phyloP scores from a whole-genome alignment of 2,888 invertebrate species.

The Lasioglossum villosulum region DNA sequence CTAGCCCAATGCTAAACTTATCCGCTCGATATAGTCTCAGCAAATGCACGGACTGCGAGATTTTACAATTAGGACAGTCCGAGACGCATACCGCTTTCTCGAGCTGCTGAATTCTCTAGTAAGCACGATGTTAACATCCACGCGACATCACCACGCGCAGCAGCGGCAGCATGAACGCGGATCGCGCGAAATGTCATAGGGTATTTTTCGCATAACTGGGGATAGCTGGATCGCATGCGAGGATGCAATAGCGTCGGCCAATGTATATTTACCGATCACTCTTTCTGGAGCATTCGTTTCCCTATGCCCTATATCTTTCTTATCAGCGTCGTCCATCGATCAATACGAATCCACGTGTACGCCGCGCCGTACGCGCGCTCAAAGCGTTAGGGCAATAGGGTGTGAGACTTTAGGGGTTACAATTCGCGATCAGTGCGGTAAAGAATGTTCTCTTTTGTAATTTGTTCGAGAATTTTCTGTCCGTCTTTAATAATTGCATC shows the following conservation, averaged over 20 bases:
- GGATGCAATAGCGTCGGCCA: background rate
- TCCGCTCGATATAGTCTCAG: background rate
- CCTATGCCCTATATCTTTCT: background rate
- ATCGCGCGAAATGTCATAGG: conserved; percentile 1
- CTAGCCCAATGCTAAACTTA: background rate
- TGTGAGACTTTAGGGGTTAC: background rate
- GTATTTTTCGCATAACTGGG: background rate
- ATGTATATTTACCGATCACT: conserved; percentile 8
- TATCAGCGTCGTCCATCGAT: background rate
- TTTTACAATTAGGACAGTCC: conserved; percentile 5
- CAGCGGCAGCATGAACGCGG: background rate
- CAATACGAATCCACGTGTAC: background rate
- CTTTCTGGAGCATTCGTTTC: conserved; percentile 1
- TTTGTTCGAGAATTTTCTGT: no score
- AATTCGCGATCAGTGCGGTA: background rate
- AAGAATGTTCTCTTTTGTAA: background rate
- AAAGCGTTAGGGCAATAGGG: background rate
- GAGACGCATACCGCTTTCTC: background rate
- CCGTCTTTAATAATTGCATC: background rate
- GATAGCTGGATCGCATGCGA: background rate
- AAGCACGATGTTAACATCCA: background rate
- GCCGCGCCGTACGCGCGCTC: background rate
- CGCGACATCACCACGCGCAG: no score
- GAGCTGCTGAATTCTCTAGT: background rate
- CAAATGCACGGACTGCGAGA: background rate